Conservation (phyloP, 2,888 invertebrate species). For the Lochmaea capreae region DNA sequence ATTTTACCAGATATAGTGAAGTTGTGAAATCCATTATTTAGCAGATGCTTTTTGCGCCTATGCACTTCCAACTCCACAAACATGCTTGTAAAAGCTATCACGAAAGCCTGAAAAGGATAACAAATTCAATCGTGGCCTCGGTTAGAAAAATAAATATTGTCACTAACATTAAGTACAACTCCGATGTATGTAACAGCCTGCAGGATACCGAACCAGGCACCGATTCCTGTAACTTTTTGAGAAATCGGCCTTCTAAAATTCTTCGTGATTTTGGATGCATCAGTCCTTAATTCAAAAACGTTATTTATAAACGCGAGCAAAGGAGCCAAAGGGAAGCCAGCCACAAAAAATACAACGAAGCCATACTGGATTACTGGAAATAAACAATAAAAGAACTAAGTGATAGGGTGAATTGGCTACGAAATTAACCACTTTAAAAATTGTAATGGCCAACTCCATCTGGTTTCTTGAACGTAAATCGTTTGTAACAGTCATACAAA, state of each 20-base stretch:
- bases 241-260: slow-evolving; percentile 56
- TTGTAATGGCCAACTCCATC: too few species aligned
- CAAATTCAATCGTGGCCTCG: background rate
- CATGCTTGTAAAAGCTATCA: slow-evolving; percentile 58
- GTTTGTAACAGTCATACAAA: too few species aligned
- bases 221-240: slow-evolving; percentile 49
- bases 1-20: slow-evolving; percentile 55
- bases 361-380: slow-evolving; percentile 74
- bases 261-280: slow-evolving; percentile 54
- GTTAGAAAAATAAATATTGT: background rate
- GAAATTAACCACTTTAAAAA: too few species aligned
- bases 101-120: slow-evolving; percentile 55
- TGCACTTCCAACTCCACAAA: slow-evolving; percentile 54
- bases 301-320: slow-evolving; percentile 74
- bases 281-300: slow-evolving; percentile 69
- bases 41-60: slow-evolving; percentile 7
- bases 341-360: slow-evolving; percentile 74
- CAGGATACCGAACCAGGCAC: slow-evolving; percentile 59
- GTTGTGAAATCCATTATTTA: slow-evolving; percentile 49
- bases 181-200: slow-evolving; percentile 57
- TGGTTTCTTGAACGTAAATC: too few species aligned
- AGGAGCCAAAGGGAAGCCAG: slow-evolving; percentile 76
- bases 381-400: slow-evolving; percentile 12
- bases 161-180: slow-evolving; percentile 58
- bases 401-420: too few species aligned